Conservation (phyloP, 2,113 vertebrate genomes). For the Passer domesticus region DNA sequence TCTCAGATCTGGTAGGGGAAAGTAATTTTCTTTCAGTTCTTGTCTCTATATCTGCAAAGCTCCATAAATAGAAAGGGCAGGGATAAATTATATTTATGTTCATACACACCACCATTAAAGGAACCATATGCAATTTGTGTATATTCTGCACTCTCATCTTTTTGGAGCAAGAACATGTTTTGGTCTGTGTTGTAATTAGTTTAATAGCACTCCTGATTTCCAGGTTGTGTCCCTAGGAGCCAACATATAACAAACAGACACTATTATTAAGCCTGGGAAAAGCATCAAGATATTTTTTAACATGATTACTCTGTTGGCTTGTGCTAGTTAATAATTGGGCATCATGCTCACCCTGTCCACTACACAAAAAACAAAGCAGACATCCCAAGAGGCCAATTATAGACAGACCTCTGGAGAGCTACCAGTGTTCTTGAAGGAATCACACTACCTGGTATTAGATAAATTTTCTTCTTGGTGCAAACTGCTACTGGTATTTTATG, state of each 20-base stretch:
- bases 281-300: not conserved
- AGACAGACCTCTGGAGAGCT: not conserved
- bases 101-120: not conserved
- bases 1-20: not conserved
- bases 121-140: not conserved
- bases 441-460: not conserved
- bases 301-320: not conserved
- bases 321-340: not conserved
- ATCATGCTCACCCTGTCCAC: not conserved
- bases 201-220: not conserved
- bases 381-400: not conserved
- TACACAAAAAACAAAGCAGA: not conserved
- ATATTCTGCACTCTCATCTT: not conserved
- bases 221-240: not conserved
- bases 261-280: not conserved
- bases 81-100: not conserved
- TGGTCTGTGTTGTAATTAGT: not conserved
- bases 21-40: not conserved
- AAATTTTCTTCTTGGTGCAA: not conserved
- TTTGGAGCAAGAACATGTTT: not conserved
- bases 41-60: not conserved
- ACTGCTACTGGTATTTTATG: not conserved
- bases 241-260: not conserved
- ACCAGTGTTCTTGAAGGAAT: not conserved
- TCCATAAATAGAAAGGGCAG: not conserved